Evolutionary conservation across 2,113 vertebrate genomes (phyloP).

Genomic region (Chlamydotis undulata): DNA sequence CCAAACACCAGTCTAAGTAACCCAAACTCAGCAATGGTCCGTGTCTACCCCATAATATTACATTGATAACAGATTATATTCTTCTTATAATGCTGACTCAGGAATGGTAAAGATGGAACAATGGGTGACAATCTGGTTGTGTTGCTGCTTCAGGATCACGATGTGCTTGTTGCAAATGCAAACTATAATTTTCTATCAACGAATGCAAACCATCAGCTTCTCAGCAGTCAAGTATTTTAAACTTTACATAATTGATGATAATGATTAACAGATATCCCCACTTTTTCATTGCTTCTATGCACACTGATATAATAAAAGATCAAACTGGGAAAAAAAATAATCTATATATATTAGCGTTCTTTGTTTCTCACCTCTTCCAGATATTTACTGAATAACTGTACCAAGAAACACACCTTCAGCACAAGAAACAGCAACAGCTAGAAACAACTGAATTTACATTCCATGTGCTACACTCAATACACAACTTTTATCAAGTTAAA

Average conservation of each 20-base stretch:
- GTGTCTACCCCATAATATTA: background rate
- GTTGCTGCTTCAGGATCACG: background rate
- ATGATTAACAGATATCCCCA: background rate
- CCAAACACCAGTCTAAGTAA: background rate
- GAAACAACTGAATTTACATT: background rate
- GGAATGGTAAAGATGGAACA: background rate
- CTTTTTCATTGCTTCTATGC: background rate
- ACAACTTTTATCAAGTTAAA: background rate
- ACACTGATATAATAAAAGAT: background rate
- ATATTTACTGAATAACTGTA: background rate
- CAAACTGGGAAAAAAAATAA: background rate
- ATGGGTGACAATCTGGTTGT: background rate
- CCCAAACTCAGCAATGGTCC: background rate
- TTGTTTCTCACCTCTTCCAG: background rate
- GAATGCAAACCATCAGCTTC: background rate
- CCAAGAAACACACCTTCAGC: background rate
- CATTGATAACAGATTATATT: background rate
- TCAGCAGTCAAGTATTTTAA: background rate
- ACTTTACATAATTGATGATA: background rate
- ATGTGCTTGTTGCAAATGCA: background rate
- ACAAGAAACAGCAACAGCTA: background rate
- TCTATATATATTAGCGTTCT: background rate
- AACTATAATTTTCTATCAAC: background rate
- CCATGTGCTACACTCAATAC: background rate
- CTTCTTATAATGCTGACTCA: background rate